Conservation (phyloP, 2,113 vertebrate genomes). For the Callionymus lyra region DNA sequence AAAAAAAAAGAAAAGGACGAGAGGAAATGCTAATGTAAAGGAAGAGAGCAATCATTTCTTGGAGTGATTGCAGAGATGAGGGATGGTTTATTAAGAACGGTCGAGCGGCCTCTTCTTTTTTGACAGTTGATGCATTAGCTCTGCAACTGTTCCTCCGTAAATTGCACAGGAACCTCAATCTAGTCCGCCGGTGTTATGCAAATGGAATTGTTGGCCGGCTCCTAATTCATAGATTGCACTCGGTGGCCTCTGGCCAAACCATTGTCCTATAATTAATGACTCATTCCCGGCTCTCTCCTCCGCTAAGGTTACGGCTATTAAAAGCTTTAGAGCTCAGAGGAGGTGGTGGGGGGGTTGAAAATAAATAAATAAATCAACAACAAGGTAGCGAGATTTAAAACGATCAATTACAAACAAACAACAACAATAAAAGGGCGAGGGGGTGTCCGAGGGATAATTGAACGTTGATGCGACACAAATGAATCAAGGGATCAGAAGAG, state of each 20-base stretch:
- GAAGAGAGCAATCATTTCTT: constrained; percentile 50
- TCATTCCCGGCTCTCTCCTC: constrained; percentile 24
- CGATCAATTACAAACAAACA: constrained; percentile 4
- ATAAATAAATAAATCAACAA: constrained; percentile 4
- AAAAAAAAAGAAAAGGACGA: constrained; percentile 14
- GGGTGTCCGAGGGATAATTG: no score
- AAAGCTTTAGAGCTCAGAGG: constrained; percentile 15
- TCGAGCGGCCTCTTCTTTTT: constrained; percentile 43
- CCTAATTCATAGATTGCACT: constrained; percentile 55
- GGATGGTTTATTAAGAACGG: constrained; percentile 55
- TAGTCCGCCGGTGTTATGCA: constrained; percentile 49
- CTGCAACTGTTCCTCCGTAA: constrained; percentile 50
- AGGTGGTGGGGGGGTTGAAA: no score
- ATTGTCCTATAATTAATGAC: constrained; percentile 55
- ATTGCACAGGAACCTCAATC: constrained; percentile 49
- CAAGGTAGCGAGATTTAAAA: constrained; percentile 10
- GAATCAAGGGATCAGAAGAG: constrained; percentile 27
- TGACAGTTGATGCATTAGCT: constrained; percentile 59
- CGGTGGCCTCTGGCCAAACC: constrained; percentile 37
- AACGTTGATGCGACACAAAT: constrained; percentile 24
- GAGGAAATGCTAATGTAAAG: constrained; percentile 37
- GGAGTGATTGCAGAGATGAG: constrained; percentile 54
- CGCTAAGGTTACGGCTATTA: constrained; percentile 31
- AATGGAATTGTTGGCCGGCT: constrained; percentile 44
- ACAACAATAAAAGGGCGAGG: neutral